Base-by-base conservation (phyloP, 2,797 vertebrate species). In the Serranus cabrilla region DNA sequence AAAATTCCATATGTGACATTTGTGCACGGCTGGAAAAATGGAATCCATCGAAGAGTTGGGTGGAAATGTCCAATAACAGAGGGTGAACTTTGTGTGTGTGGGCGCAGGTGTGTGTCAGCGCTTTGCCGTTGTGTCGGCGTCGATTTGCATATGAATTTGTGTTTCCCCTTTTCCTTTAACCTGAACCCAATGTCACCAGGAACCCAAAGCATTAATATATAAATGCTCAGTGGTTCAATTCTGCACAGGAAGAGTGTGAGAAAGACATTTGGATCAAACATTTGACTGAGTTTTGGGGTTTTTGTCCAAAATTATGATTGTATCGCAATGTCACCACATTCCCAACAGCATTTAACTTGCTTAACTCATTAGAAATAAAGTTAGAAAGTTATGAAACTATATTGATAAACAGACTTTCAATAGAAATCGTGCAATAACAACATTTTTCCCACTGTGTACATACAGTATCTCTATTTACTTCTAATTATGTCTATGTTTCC, bases 31-130 rank as follows among this genome's bases (percentile, higher is more conserved):
- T 63, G 46, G 18, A 46, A 66, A 72, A 72, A 56, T n/a, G 3
- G 14, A 64, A 12, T 52, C 17, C 13, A 27, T 49, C 7, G 1
- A 25, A 25, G 12, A 39, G 14, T 23, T 49, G 6, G 37, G 21
- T 7, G 47, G 6, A 81, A 67, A 77, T 17, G 45, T 16, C 13
- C n/a, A 74, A 16, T 60, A 52, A 47, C 21, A 46, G 31, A 61
- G 18, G 17, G 40, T 42, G 27, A 68, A 17, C 21, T 58, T 4
- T 57, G 13, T 31, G 21, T 56, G n/a, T 49, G 39, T 39, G 13
- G 7, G 34, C 7, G 34, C 27, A 31, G 27, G 3, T 31, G 16
- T 23, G 14, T 43, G 6, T 45, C 11, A 60, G 27, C 37, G 13
- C 8, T 4, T 9, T 7, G 7, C 16, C 0, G 9, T 9, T 40